Conservation (phyloP, 2,888 invertebrate species). For the Lasioglossum morio region DNA sequence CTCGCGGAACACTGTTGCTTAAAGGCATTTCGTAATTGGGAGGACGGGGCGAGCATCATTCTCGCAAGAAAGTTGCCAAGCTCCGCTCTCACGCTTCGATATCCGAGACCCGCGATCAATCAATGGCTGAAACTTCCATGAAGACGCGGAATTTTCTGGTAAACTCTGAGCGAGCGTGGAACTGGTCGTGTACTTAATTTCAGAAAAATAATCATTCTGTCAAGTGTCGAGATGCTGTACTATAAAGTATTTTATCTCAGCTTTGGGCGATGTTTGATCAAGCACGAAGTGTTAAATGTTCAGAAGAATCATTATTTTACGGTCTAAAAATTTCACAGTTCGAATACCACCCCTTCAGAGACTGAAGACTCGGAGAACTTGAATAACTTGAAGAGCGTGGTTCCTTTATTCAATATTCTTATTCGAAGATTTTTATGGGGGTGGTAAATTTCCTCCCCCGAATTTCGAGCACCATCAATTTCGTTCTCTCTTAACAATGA, state of each 20-base stretch:
- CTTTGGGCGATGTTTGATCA: no score
- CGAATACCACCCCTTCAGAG: background rate
- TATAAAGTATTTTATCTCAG: no score
- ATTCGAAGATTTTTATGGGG: background rate
- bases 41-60: background rate
- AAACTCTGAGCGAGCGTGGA: background rate
- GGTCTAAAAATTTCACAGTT: background rate
- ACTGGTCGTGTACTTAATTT: background rate
- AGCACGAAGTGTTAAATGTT: no score
- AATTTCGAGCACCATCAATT: background rate
- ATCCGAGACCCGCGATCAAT: background rate
- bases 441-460: background rate
- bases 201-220: no score
- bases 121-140: background rate
- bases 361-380: background rate
- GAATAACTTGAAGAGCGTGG: no score
- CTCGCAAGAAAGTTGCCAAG: background rate
- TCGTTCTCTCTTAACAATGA: background rate
- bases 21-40: background rate
- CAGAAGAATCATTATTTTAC: no score
- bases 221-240: no score
- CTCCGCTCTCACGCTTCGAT: background rate
- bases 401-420: background rate
- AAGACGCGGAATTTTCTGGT: background rate
- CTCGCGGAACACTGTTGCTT: background rate